Evolutionary conservation across 2,113 vertebrate genomes (phyloP).

Genomic region (Apteryx owenii): DNA sequence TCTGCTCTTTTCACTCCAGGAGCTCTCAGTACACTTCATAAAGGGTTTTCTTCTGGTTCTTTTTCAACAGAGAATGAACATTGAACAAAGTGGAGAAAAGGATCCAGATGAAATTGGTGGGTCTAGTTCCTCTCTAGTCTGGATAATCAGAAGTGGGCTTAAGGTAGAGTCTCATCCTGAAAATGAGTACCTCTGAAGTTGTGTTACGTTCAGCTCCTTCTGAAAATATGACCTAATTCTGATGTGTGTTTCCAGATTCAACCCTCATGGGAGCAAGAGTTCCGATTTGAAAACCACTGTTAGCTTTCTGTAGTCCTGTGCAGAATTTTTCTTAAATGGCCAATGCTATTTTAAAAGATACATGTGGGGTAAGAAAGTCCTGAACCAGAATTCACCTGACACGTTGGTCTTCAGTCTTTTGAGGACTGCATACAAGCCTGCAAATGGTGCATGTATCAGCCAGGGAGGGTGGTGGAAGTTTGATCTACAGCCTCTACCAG

Average conservation of each 20-base stretch:
- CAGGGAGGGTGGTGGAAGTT: neutral
- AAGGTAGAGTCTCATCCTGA: neutral
- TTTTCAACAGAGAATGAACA: too few species aligned
- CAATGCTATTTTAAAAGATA: too few species aligned
- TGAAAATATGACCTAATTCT: neutral
- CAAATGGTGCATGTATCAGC: neutral
- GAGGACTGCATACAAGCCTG: neutral
- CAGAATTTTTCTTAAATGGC: too few species aligned
- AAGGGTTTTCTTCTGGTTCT: neutral
- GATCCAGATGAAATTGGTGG: neutral
- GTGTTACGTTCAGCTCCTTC: neutral
- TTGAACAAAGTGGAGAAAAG: too few species aligned
- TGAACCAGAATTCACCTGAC: neutral
- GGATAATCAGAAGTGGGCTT: neutral
- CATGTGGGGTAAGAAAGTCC: neutral
- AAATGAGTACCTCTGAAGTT: neutral
- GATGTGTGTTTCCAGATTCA: neutral
- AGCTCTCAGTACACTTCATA: neutral
- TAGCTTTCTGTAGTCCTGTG: neutral
- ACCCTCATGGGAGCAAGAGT: neutral
- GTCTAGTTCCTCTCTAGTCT: neutral
- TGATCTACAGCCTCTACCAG: neutral
- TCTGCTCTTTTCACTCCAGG: too few species aligned
- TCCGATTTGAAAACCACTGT: neutral
- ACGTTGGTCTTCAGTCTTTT: neutral